Evolutionary conservation across 2,113 vertebrate genomes (phyloP).

Genomic region (Trinectes maculatus): DNA sequence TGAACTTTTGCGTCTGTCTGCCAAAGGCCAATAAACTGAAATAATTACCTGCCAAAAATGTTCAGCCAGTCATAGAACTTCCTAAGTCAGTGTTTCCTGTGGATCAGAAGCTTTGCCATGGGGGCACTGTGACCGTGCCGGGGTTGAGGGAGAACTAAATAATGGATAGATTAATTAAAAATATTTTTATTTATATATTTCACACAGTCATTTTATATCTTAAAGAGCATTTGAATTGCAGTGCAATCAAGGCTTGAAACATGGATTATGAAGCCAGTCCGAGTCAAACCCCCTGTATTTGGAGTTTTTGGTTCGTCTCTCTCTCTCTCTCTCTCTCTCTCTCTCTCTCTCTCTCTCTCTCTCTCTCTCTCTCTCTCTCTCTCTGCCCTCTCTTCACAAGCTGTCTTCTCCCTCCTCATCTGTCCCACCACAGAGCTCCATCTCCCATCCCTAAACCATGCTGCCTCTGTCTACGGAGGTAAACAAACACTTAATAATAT

Average conservation of each 20-base stretch:
- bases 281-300: too few species aligned
- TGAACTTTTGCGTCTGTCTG: not conserved
- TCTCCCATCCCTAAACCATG: not conserved
- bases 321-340: not conserved
- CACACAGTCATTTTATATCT: not conserved
- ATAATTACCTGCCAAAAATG: not conserved
- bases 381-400: not conserved
- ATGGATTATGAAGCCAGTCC: not conserved
- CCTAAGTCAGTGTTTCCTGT: not conserved
- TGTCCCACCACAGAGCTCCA: not conserved
- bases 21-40: not conserved
- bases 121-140: not conserved
- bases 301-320: not conserved
- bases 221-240: not conserved
- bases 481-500: constrained; percentile 12
- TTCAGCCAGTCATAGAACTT: not conserved
- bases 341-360: not conserved
- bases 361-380: not conserved
- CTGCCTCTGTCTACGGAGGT: not conserved
- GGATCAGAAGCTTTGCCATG: not conserved
- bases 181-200: not conserved
- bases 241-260: not conserved
- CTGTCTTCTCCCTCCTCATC: not conserved
- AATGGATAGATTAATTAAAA: constrained; percentile 2
- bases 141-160: not conserved